Evolutionary conservation across 2,797 vertebrate species (phyloP), one percentile per base, ranked within the genome.

Genomic region (Kryptopterus vitreolus): DNA sequence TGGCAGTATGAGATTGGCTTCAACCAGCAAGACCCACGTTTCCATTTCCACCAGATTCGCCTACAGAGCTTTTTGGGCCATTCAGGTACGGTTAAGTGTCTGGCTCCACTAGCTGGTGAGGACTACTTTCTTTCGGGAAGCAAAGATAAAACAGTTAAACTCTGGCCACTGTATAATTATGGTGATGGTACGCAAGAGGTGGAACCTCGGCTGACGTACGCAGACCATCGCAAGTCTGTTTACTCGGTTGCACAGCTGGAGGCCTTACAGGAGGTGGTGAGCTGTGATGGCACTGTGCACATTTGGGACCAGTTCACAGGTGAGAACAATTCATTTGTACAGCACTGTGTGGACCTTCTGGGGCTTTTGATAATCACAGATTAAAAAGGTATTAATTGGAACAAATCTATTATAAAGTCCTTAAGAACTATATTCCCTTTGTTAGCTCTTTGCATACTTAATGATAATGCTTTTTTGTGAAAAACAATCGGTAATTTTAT

Each of bases 1-100:
- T 99, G 98, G 98, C 98, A 99, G 87, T 97, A 98, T 0, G 98
- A 99, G 92, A 98, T 99, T 0, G 97, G 98, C 1, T 94, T 98
- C 43, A 99, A 94, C 90, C 97, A 97, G 85, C 96, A 98, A 2
- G 97, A 99, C 12, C 92, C 94, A 1, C 95, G 96, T 88, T 99
- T 99, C 89, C 95, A 96, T 92, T 99, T 99, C 90, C 96, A 99
- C 88, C 97, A 99, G 92, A 99, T 99, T 85, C 95, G 96, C 85
- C 93, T 99, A 81, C 98, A 99, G 93, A 98, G 94, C 86, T 99
- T 98, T 84, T 90, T 94, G 13, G 97, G 97, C 84, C 98, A 99
- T 88, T 92, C 94, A 0, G 95, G 96, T 29, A 95, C 96, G 2
- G 92, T 93, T 83, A 98, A 98, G 88, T 98, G 96, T 13, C 91